Evolutionary conservation across 1,140 invertebrate genomes (phyloP), one percentile per base, ranked within the genome.

Genomic region (Diprion similis): DNA sequence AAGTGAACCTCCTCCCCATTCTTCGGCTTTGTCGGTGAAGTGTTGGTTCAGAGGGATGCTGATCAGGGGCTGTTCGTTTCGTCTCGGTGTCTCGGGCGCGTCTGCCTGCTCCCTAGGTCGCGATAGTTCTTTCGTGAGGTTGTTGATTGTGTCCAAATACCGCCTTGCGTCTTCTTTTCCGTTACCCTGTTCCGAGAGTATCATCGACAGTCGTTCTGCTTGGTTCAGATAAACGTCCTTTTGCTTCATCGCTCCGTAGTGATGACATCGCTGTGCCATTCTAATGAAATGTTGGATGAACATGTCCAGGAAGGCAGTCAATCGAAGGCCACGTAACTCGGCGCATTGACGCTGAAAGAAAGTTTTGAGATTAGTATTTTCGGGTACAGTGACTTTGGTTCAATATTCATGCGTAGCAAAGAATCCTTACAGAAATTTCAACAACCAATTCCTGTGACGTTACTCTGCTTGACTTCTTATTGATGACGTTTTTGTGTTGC

Each of bases 261-360:
- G 89, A 71, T 91, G 89, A 77, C 91, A 91, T 37, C 86, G 87
- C 68, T 90, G 86, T 1, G 91, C 92, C 86, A 94, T 93, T 70
- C 91, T 86, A 17, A 94, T 89, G 74, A 94, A 94, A 76, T 93
- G 92, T 17, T 89, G 82, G 48, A 93, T 91, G 75, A 96, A 93
- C 71, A 94, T 91, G 74, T 92, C 89, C 0, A 95, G 82, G 1
- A 94, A 85, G 71, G 89, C 80, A 9, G 88, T 87, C 13, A 91
- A 83, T 72, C 91, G 87, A 37, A 70, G 73, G 0, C 73, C 72
- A 0, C 83, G 79, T 66, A 88, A 68, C 64, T 83, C 77, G 0
- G 78, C 83, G 65, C 85, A 87, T 8, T 81, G 78, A 45, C 81
- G 78, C 85, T 87, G 71, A 0, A 76, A 79, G 46, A 48, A 15